A percentile compares a stretch with the other conserved stretches of the same genome.
Evolutionary conservation across 2,113 vertebrate species (phyloP).

Genomic region (Gallinago jamesoni): DNA sequence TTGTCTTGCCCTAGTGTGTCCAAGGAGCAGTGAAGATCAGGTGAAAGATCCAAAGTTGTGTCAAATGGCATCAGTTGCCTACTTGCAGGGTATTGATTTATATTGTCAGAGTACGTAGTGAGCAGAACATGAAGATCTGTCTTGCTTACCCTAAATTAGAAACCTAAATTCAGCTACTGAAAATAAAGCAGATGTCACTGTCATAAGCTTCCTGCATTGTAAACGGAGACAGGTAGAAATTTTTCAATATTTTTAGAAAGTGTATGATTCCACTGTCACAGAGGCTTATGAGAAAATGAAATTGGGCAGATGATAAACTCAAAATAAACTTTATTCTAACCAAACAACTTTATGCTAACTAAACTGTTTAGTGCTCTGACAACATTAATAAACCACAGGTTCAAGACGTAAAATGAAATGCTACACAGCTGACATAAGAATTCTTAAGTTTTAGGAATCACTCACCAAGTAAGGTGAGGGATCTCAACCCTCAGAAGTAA

Average conservation of each 20-base stretch:
- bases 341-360: neutral
- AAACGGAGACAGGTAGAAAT: neutral
- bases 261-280: neutral
- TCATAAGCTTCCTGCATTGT: neutral
- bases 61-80: neutral
- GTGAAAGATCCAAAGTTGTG: neutral
- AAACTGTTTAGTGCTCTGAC: neutral
- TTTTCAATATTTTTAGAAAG: neutral
- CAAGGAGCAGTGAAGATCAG: neutral
- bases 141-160: neutral
- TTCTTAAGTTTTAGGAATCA: neutral
- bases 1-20: neutral
- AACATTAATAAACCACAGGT: neutral
- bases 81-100: neutral
- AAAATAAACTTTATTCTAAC: neutral
- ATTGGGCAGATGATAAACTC: neutral
- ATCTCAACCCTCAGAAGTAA: neutral
- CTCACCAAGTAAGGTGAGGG: neutral
- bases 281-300: neutral
- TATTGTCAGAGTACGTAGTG: neutral
- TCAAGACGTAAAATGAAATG: neutral
- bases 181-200: neutral
- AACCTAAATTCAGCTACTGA: neutral
- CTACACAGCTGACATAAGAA: neutral
- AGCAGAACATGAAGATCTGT: neutral